Percentiles rank a stretch among this genome's conserved stretches.
These are phyloP conservation scores for Druceiella hillmani DNA, from an alignment of 2,888 invertebrate genomes.

Conservation along the genomic window DNA sequence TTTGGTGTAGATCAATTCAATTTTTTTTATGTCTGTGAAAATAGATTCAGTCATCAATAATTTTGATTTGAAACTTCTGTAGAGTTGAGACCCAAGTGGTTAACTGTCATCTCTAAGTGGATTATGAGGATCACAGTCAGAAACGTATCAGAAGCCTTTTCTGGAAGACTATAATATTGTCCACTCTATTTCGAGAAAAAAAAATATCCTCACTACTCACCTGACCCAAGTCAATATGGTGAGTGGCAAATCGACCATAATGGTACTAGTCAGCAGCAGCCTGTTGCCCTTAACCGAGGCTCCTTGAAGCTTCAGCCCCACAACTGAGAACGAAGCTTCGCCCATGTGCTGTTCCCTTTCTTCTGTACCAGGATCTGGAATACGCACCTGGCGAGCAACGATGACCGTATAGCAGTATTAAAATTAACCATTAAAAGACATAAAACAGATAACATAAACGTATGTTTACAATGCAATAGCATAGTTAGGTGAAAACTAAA, in stretches of 20 bases:
- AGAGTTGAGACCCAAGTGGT: too few species aligned
- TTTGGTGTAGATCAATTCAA: too few species aligned
- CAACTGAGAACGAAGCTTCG: constrained; percentile 64
- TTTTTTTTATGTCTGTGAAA: too few species aligned
- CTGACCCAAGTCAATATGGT: constrained; percentile 88
- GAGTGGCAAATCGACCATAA: constrained; percentile 89
- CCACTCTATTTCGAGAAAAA: too few species aligned
- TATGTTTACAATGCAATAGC: too few species aligned
- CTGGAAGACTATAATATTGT: too few species aligned
- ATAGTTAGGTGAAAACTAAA: neutral
- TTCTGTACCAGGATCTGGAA: constrained; percentile 54
- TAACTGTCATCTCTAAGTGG: too few species aligned
- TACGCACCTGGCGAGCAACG: constrained; percentile 46
- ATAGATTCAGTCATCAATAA: too few species aligned
- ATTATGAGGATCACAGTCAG: too few species aligned
- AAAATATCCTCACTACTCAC: constrained; percentile 35
- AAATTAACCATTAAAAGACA: constrained; percentile 36
- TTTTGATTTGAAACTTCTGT: too few species aligned
- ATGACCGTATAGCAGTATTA: constrained; percentile 2
- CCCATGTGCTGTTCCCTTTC: constrained; percentile 54
- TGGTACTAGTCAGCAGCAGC: constrained; percentile 85
- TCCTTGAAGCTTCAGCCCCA: constrained; percentile 92
- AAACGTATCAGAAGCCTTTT: too few species aligned
- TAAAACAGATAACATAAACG: constrained; percentile 45
- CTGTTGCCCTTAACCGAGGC: constrained; percentile 91